Base-by-base conservation (phyloP, 2,113 vertebrate genomes). In the Chaenogobius annularis region DNA sequence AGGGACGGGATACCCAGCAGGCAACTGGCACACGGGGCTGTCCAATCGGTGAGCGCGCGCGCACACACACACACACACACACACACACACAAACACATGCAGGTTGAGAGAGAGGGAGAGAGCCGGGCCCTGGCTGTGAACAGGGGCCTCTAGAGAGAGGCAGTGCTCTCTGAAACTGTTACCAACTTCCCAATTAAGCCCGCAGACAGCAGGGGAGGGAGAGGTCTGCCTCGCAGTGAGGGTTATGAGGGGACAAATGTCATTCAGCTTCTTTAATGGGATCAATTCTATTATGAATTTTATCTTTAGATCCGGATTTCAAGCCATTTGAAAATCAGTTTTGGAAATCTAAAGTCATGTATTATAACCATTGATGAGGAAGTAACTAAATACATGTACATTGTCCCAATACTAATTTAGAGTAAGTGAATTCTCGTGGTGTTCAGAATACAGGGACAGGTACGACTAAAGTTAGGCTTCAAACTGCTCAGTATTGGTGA, bases 11-110 rank as follows among this genome's bases (percentile, higher is more conserved):
- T 96, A 94, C 93, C 75, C 80, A 81, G 84, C 77, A 75, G 83
- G 84, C 59, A 82, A 80, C 73, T 66, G 43, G 77, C 88, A 93
- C 95, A 95, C 94, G 94, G 92, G 67, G 75, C 93, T 93, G 93
- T 78, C 93, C 94, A 95, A 96, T 94, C 94, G 96, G 94, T 94
- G 95, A 96, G 3, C 10, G 6, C 56, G 4, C 26, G 4, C 26
- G 4, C 26, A 31, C 26, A 31, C 26, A 31, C 26, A 31, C 26
- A 31, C 26, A 4, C 26, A 31, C 26, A 31, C 26, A 31, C 26
- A 31, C 26, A 31, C 26, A 31, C 26, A 31, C 26, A 31, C 26
- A 31, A 1, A 31, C 26, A 70, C 52, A 75, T 58, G 75, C 77
- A 81, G 55, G 22, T 70, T 8, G 58, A 58, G 12, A 58, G 22